phyloP scores from a whole-genome alignment of 2,888 invertebrate species.

The Acanthosoma haemorrhoidale region DNA sequence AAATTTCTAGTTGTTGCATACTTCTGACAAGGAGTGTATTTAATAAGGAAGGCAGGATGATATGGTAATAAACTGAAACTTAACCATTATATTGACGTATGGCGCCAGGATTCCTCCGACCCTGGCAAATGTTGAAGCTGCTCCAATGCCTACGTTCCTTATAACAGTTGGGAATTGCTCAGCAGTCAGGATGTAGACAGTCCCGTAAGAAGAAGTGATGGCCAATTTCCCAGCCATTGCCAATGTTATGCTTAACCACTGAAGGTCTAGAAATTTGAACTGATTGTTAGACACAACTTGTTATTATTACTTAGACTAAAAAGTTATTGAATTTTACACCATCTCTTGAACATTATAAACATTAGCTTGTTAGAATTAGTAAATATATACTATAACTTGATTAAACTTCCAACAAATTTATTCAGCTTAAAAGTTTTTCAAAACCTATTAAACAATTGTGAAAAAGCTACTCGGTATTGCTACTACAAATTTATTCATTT shows the following conservation, averaged over 20 bases:
- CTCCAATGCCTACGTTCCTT: slow-evolving; percentile 58
- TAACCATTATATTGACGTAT: slow-evolving; percentile 55
- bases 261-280: background rate
- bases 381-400: too few species aligned
- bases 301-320: too few species aligned
- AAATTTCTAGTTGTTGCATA: background rate
- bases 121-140: slow-evolving; percentile 58
- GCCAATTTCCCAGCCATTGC: slow-evolving; percentile 68
- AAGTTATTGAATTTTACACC: too few species aligned
- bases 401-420: too few species aligned
- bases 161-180: slow-evolving; percentile 72
- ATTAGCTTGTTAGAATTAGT: background rate
- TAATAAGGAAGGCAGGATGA: background rate
- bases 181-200: slow-evolving; percentile 66
- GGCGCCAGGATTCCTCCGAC: slow-evolving; percentile 60
- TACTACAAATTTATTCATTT: too few species aligned
- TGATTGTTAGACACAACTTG: too few species aligned
- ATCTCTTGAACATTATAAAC: too few species aligned
- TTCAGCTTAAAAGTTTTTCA: too few species aligned
- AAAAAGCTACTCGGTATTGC: too few species aligned
- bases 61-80: background rate
- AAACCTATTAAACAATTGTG: too few species aligned
- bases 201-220: slow-evolving; percentile 67
- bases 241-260: slow-evolving; percentile 54
- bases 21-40: background rate